Percentiles rank a stretch among this genome's conserved stretches.
These are phyloP conservation scores for Zosterops borbonicus DNA, from an alignment of 2,113 vertebrate species.

Conservation along the genomic window DNA sequence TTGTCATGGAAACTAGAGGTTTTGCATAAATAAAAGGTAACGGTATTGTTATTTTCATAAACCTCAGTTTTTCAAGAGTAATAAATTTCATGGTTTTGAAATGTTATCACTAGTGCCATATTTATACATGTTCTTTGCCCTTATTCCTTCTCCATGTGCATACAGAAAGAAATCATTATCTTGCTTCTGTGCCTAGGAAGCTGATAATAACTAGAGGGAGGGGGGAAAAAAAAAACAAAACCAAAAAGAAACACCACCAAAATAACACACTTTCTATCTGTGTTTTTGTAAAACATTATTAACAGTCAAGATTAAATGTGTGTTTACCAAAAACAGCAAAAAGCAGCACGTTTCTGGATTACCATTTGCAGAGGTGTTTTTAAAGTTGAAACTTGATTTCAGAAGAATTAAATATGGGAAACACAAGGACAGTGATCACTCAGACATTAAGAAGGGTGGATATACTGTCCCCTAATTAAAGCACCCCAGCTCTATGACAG, in stretches of 20 bases:
- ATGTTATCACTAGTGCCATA: neutral
- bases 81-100: neutral
- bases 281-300: neutral
- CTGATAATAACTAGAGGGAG: neutral
- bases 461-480: neutral
- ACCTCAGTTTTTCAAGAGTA: neutral
- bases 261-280: neutral
- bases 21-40: neutral
- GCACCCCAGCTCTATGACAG: neutral
- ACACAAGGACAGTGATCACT: neutral
- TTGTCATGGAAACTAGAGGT: neutral
- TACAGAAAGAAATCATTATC: neutral
- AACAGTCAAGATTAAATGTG: neutral
- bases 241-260: neutral
- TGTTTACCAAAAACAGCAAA: neutral
- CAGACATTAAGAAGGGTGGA: neutral
- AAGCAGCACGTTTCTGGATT: neutral
- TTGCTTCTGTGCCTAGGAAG: neutral
- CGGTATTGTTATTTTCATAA: neutral
- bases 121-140: neutral
- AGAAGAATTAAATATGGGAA: neutral
- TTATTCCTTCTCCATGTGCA: neutral
- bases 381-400: neutral
- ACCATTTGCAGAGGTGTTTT: fast-evolving
- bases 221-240: neutral